Evolutionary conservation across 2,113 vertebrate species (phyloP).

Genomic region (Platichthys flesus): DNA sequence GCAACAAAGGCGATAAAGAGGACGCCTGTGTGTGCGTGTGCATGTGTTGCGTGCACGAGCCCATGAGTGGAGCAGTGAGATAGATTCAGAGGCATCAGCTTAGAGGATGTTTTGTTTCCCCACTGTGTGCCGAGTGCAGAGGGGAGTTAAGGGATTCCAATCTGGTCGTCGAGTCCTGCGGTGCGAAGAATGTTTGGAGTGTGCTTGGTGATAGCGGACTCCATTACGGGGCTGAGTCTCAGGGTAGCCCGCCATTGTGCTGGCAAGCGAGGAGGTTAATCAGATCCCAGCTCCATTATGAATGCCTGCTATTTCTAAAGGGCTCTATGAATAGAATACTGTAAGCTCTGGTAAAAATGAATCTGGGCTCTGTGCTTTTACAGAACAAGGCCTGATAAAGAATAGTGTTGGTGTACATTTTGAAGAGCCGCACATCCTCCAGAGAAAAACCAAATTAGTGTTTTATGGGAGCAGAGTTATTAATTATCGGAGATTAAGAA

Average conservation of each 20-base stretch:
- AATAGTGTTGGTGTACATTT: constrained; percentile 66
- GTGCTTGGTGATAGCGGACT: constrained; percentile 75
- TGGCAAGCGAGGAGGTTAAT: constrained; percentile 81
- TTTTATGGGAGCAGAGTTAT: constrained; percentile 72
- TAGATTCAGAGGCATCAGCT: constrained; percentile 78
- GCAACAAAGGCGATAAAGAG: constrained; percentile 66
- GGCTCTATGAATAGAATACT: constrained; percentile 79
- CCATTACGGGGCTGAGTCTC: constrained; percentile 80
- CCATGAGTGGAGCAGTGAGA: constrained; percentile 65
- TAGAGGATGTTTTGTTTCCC: constrained; percentile 79
- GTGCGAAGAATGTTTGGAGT: constrained; percentile 77
- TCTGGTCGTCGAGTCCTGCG: constrained; percentile 76
- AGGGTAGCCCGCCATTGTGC: constrained; percentile 79
- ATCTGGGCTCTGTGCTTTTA: constrained; percentile 68
- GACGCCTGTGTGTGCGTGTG: constrained; percentile 46
- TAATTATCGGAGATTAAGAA: constrained; percentile 81
- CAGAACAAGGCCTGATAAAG: constrained; percentile 72
- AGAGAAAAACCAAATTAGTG: constrained; percentile 67
- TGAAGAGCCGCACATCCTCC: constrained; percentile 64
- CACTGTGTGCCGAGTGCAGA: constrained; percentile 72
- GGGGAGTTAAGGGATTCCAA: constrained; percentile 80
- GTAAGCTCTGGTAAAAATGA: constrained; percentile 72
- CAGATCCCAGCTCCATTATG: constrained; percentile 80
- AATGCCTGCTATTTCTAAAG: constrained; percentile 78
- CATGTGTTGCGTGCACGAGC: constrained; percentile 10